phyloP scores from a whole-genome alignment of 2,113 vertebrate species.

The Thalassarche chlororhynchos region DNA sequence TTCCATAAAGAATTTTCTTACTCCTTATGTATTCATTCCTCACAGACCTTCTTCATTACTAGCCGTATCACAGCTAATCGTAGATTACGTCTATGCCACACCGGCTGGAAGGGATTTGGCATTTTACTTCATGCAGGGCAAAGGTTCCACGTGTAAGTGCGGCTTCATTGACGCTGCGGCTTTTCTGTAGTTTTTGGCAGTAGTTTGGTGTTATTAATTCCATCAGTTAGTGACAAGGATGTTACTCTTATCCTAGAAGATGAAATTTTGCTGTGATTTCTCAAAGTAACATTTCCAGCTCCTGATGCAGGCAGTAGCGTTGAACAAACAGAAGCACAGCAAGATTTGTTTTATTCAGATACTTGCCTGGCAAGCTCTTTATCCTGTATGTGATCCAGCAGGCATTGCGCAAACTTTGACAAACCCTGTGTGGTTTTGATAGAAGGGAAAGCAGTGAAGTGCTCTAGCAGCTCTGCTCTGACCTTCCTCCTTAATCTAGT shows the following conservation, averaged over 20 bases:
- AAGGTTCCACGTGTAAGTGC: neutral
- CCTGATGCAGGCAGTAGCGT: rapidly evolving
- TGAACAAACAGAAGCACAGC: neutral
- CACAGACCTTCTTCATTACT: neutral
- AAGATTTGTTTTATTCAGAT: neutral
- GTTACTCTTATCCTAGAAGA: neutral
- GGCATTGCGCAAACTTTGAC: neutral
- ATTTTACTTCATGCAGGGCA: neutral
- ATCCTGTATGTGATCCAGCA: neutral
- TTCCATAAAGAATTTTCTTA: neutral
- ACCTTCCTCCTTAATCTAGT: neutral
- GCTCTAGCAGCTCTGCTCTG: neutral
- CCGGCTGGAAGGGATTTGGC: neutral
- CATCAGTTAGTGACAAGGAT: neutral
- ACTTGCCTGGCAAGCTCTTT: neutral
- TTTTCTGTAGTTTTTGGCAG: neutral
- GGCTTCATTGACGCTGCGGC: neutral
- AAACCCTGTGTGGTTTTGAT: neutral
- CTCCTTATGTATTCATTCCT: neutral
- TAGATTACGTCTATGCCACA: neutral
- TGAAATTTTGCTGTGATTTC: neutral
- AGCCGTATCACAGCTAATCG: neutral
- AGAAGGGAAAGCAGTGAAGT: neutral
- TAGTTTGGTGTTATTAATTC: neutral
- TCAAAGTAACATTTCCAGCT: neutral